Evolutionary conservation across 35 echinoderm and acorn worm genomes (phyloP), one percentile per base, ranked within the genome.

Genomic region (Diadema setosum): DNA sequence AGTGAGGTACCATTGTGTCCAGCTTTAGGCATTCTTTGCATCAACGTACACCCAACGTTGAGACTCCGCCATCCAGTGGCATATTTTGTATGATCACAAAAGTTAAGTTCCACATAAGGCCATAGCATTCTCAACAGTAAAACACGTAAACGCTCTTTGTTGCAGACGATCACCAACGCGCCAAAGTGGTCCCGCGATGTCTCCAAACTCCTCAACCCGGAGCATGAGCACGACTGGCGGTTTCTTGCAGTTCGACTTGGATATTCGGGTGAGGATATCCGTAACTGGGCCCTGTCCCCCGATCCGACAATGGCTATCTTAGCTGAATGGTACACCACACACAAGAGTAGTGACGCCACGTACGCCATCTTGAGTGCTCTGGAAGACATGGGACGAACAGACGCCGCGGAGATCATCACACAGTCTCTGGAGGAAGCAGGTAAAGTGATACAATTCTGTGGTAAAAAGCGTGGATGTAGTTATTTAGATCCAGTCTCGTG

Each of bases 181-280:
- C 96, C 96, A 24, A 94, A 94, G 75, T 98, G 96, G 96, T 98
- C 92, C 37, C 89, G 96, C 5, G 96, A 98, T 81, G 83, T 94
- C 12, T 78, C 96, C 23, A 98, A 98, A 70, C 86, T 98, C 60
- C 89, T 98, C 9, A 98, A 98, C 45, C 70, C 58, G 5, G 96
- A 98, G 42, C 85, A 89, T 55, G 90, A 94, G 48, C 85, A 95
- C 36, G 93, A 99, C 67, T 99, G 96, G 96, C 58, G 93, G 33
- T 99, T 88, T 45, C 69, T 99, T 18, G 96, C 96, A 2, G 86
- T 99, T 25, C 81, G 96, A 24, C 89, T 99, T 3, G 92, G 92
- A 21, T 99, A 88, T 45, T 90, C 89, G 1, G 86, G 85, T 75
- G 96, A 99, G 59, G 96, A 99, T 61, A 81, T 99, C 39, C 92